Conservation (phyloP, 2,113 vertebrate genomes). For the Pelodiscus sinensis region DNA sequence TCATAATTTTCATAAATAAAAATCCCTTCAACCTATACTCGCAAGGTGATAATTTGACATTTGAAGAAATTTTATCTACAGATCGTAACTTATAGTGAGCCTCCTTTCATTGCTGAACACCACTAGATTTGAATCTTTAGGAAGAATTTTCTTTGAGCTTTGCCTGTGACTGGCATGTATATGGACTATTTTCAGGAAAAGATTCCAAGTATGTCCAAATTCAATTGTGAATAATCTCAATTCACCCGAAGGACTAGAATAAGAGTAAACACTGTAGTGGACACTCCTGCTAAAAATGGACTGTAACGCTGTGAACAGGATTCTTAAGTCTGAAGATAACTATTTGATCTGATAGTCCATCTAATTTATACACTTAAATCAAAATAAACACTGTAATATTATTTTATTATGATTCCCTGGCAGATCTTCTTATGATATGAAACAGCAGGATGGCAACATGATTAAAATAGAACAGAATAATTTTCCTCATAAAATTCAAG, state of each 20-base stretch:
- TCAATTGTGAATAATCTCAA: not conserved
- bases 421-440: not conserved
- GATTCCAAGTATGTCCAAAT: conserved; percentile 16
- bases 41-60: not conserved
- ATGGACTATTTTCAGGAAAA: not conserved
- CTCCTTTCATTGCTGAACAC: not conserved
- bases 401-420: not conserved
- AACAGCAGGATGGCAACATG: not conserved
- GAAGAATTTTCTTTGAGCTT: not conserved
- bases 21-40: not conserved
- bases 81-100: not conserved
- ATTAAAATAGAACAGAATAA: conserved; percentile 6
- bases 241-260: not conserved
- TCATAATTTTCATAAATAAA: not conserved
- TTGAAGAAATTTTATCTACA: not conserved
- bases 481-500: not conserved
- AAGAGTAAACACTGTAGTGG: not conserved
- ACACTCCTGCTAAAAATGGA: not conserved
- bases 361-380: not conserved
- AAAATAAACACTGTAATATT: not conserved
- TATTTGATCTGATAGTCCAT: not conserved
- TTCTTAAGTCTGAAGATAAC: not conserved
- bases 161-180: not conserved
- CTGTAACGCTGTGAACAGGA: not conserved
- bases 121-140: not conserved